Evolutionary conservation across 2,797 vertebrate genomes (phyloP).

Genomic region (Paguma larvata): DNA sequence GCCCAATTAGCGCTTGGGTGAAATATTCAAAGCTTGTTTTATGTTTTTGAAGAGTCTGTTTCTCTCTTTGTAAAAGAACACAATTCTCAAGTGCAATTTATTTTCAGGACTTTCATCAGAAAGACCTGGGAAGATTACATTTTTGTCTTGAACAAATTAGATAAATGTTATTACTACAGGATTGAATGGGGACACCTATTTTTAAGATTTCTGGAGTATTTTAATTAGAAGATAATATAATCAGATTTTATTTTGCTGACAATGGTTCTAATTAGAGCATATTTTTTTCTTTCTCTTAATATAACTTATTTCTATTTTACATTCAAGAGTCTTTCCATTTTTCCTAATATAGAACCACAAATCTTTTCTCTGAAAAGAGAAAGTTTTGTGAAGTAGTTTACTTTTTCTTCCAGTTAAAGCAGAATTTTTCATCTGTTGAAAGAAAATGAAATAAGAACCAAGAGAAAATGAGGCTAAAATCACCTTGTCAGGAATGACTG

Average conservation of each 20-base stretch:
- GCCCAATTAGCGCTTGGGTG: background rate
- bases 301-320: slow-evolving; percentile 17
- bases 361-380: slow-evolving; percentile 45
- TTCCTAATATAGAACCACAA: slow-evolving; percentile 1
- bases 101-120: slow-evolving; percentile 72
- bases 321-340: slow-evolving; percentile 21
- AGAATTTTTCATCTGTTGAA: slow-evolving; percentile 66
- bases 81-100: slow-evolving; percentile 56
- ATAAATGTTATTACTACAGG: slow-evolving; percentile 33
- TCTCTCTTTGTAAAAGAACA: slow-evolving; percentile 60
- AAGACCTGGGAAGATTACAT: slow-evolving; percentile 48
- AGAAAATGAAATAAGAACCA: slow-evolving; percentile 71
- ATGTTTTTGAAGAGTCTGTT: slow-evolving; percentile 65
- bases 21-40: slow-evolving; percentile 37
- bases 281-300: slow-evolving; percentile 11
- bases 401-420: slow-evolving; percentile 66
- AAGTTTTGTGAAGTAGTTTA: background rate
- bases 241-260: slow-evolving; percentile 2
- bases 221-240: slow-evolving; percentile 68
- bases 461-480: slow-evolving; percentile 70
- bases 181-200: background rate
- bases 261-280: slow-evolving; percentile 14
- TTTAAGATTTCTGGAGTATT: slow-evolving; percentile 67
- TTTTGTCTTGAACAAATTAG: slow-evolving; percentile 64
- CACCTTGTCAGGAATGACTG: slow-evolving; percentile 64